phyloP scores from a whole-genome alignment of 2,888 invertebrate species.

The Ecdyonurus torrentis region DNA sequence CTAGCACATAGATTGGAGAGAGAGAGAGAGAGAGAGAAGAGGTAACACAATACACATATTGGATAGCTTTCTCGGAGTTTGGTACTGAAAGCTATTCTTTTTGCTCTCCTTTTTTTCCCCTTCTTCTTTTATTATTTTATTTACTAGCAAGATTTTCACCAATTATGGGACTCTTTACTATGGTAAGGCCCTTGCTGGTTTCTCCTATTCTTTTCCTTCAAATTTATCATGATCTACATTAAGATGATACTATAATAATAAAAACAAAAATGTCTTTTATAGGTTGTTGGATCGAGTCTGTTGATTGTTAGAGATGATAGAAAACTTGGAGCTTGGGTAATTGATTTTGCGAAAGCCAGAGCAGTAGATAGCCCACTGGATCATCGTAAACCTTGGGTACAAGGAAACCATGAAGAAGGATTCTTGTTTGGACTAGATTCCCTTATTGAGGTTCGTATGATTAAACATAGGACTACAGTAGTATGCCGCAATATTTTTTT shows the following conservation, averaged over 20 bases:
- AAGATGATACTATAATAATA: not conserved
- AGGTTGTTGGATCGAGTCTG: constrained; percentile 80
- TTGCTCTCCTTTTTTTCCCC: not conserved
- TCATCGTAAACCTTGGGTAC: constrained; percentile 68
- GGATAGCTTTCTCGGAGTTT: too few relatives aligned
- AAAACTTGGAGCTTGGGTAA: constrained; percentile 85
- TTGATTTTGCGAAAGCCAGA: constrained; percentile 91
- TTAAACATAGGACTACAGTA: too few relatives aligned
- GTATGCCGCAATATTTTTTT: too few relatives aligned
- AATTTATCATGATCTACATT: too few relatives aligned
- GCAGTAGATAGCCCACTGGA: constrained; percentile 33
- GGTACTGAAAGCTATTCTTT: too few relatives aligned
- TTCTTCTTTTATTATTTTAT: not conserved
- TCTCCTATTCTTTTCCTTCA: too few relatives aligned
- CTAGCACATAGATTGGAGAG: too few relatives aligned
- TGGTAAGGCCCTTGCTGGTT: too few relatives aligned
- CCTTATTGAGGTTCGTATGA: constrained; percentile 65
- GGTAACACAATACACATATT: too few relatives aligned
- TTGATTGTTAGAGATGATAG: constrained; percentile 83
- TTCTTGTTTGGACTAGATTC: constrained; percentile 84
- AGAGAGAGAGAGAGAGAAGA: too few relatives aligned
- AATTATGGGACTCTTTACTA: too few relatives aligned
- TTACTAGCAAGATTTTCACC: not conserved
- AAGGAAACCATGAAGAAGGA: constrained; percentile 96
- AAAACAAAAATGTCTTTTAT: constrained; percentile 14